Evolutionary conservation across 2,797 vertebrate species (phyloP), one percentile per base, ranked within the genome.

Genomic region (Geotrypetes seraphini): DNA sequence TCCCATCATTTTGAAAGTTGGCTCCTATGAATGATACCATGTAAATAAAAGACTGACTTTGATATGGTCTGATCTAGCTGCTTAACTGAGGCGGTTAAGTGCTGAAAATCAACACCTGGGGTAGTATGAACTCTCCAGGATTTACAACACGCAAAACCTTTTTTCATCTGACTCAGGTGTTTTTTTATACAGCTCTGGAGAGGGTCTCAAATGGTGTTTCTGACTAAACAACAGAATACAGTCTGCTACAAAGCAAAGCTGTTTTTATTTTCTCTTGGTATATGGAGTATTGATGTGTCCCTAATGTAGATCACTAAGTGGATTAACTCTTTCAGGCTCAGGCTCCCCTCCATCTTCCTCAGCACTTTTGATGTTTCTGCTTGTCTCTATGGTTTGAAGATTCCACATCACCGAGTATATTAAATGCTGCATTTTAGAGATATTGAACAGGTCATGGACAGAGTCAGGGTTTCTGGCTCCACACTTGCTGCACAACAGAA

Each of bases 201-300:
- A 54, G 68, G 44, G 48, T 60, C 43, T 50, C 21, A 22, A 44
- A 50, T 27, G 33, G 50, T 43, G 36, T 51, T 62, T 53, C 61
- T 43, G 30, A 30, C 43, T 64, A 73, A 66, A 73, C 60, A 60
- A 66, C 50, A 71, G n/a, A n/a, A n/a, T n/a, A n/a, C n/a, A n/a
- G n/a, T n/a, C n/a, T n/a, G n/a, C n/a, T n/a, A n/a, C 62, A 32
- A 66, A 76, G 38, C 47, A 66, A 57, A 48, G 64, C 51, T 61
- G 53, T 74, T 68, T 73, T 73, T 63, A 39, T 56, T 43, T 32
- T 31, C 36, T 39, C 30, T 35, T 47, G 50, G 62, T 64, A 58
- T 20, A 51, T 53, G 46, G 45, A 58, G 41, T 36, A 33, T 49
- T 58, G 35, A 45, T 43, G 16, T 45, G 48, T 33, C 46, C 53